Conservation (phyloP, 2,797 vertebrate species). For the Setipinna tenuifilis region DNA sequence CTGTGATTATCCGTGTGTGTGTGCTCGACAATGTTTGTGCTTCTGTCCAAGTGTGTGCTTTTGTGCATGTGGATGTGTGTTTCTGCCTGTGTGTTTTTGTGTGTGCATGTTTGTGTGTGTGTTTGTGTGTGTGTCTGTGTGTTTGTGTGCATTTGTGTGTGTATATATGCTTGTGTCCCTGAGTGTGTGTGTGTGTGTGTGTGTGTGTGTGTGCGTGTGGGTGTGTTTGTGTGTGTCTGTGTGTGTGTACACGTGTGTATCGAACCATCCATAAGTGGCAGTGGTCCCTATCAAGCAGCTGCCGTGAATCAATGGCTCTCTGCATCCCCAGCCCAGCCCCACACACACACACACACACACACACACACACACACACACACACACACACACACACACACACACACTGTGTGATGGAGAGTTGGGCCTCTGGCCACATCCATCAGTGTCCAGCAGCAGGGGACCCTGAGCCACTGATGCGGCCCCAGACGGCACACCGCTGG, state of each 20-base stretch:
- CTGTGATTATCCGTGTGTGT: not conserved
- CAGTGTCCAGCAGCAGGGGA: slow-evolving; percentile 54
- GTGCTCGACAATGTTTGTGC: not conserved
- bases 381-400: no score
- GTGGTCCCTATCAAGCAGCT: slow-evolving; percentile 60
- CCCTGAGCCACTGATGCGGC: not conserved
- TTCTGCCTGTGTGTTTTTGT: not conserved
- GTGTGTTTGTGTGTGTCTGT: slow-evolving; percentile 11
- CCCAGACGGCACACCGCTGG: not conserved
- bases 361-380: no score
- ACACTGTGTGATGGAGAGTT: slow-evolving; percentile 62
- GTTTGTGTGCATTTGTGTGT: slow-evolving; percentile 31
- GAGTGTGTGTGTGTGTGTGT: not conserved
- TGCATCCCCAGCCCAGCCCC: slow-evolving; percentile 39
- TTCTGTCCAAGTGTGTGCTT: not conserved
- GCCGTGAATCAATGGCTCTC: slow-evolving; percentile 67
- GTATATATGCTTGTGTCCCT: slow-evolving; percentile 31
- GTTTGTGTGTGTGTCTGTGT: not conserved
- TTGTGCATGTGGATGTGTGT: slow-evolving; percentile 34
- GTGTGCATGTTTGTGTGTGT: not conserved
- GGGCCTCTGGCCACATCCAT: slow-evolving; percentile 65
- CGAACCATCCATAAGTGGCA: slow-evolving; percentile 60
- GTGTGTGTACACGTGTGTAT: slow-evolving; percentile 46
- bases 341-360: no score
- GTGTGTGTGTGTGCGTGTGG: not conserved